A percentile compares a stretch with the other conserved stretches of the same genome.
Evolutionary conservation across 2,797 vertebrate genomes (phyloP).

Genomic region (Tadarida brasiliensis): DNA sequence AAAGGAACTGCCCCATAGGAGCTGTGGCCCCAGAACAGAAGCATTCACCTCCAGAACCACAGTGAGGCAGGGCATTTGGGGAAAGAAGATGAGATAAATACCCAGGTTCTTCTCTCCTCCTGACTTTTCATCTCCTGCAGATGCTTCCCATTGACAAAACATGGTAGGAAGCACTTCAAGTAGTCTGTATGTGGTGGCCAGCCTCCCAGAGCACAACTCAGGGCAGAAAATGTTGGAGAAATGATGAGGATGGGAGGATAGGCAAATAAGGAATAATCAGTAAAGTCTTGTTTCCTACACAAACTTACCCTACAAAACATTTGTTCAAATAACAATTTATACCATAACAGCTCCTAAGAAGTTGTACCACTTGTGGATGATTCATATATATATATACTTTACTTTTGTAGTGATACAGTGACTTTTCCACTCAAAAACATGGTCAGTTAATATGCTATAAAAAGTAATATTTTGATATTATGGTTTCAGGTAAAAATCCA

Average conservation of each 20-base stretch:
- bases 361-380: background rate
- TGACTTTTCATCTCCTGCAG: background rate
- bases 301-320: background rate
- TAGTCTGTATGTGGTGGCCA: background rate
- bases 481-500: background rate
- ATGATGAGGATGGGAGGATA: background rate
- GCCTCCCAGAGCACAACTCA: background rate
- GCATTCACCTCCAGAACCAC: background rate
- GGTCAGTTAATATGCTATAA: background rate
- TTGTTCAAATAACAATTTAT: background rate
- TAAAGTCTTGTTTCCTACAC: background rate
- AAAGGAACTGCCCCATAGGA: background rate
- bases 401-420: background rate
- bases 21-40: background rate
- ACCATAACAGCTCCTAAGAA: background rate
- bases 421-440: background rate
- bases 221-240: background rate
- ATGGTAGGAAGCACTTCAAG: background rate
- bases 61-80: background rate
- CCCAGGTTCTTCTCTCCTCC: background rate
- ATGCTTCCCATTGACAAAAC: background rate
- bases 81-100: background rate
- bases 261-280: background rate
- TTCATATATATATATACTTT: background rate
- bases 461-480: background rate